Evolutionary conservation across 1,140 invertebrate genomes (phyloP).

Genomic region (Neodiprion pinetum): DNA sequence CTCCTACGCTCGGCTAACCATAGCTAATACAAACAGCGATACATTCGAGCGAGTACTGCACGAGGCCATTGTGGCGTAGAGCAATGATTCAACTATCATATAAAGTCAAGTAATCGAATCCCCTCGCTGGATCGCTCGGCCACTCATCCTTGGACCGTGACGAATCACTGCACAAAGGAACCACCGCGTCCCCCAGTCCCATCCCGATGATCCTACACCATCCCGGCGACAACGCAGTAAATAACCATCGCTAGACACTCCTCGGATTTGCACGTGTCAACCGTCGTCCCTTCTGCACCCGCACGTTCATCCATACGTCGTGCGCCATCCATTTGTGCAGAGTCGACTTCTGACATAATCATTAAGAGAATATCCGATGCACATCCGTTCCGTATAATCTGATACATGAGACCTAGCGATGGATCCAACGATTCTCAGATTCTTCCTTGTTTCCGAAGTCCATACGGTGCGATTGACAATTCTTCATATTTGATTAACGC

Average conservation of each 20-base stretch:
- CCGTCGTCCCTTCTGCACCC: conserved; percentile 32
- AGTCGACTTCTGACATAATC: conserved; percentile 2
- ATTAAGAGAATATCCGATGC: not conserved
- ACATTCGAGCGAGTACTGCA: not conserved
- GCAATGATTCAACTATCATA: conserved; percentile 1
- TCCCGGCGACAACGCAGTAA: conserved; percentile 36
- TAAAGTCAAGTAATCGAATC: conserved; percentile 1
- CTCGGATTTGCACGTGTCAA: not conserved
- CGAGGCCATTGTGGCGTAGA: not conserved
- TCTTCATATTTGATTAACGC: conserved; percentile 11
- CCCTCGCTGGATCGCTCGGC: not conserved
- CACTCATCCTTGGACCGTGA: conserved; percentile 33
- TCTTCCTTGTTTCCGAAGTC: not conserved
- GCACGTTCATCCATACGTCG: conserved; percentile 27
- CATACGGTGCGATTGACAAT: not conserved
- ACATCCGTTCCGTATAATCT: not conserved
- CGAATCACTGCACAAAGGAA: conserved; percentile 42
- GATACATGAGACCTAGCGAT: too few species aligned
- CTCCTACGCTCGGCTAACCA: not conserved
- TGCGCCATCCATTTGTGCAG: not conserved
- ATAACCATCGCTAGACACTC: conserved; percentile 32
- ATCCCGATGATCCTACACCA: conserved; percentile 31
- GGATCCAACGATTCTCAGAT: not conserved
- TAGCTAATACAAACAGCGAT: not conserved
- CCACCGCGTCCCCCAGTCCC: conserved; percentile 37